phyloP scores from a whole-genome alignment of 1,140 invertebrate genomes.

The Aporrectodea caliginosa region DNA sequence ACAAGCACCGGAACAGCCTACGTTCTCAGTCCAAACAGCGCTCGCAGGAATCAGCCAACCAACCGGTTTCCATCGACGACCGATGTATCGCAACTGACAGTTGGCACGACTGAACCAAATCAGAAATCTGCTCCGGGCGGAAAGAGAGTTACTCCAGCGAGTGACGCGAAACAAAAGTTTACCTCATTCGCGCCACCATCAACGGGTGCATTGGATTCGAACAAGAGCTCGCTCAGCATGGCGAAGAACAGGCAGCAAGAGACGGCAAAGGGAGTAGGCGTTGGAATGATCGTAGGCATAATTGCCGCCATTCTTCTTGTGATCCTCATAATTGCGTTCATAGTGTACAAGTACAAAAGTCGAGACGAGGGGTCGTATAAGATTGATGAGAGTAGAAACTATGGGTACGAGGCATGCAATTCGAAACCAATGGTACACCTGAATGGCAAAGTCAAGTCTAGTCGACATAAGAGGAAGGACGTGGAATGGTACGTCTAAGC shows the following conservation, averaged over 20 bases:
- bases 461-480: neutral
- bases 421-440: slow-evolving; percentile 15
- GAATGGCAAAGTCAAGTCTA: neutral
- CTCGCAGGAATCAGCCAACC: neutral
- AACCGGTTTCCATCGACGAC: neutral
- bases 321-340: slow-evolving; percentile 72
- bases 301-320: slow-evolving; percentile 19
- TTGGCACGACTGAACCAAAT: neutral
- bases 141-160: neutral
- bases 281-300: slow-evolving; percentile 22
- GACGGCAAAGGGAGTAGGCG: slow-evolving; percentile 17
- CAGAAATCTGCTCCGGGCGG: neutral
- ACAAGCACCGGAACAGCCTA: neutral
- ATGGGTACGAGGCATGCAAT: slow-evolving; percentile 37
- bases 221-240: too few relatives aligned
- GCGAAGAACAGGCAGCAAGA: too few relatives aligned
- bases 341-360: slow-evolving; percentile 80
- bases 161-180: neutral
- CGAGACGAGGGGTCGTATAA: slow-evolving; percentile 79
- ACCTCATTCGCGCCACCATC: neutral
- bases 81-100: too few relatives aligned
- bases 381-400: slow-evolving; percentile 71
- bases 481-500: neutral
- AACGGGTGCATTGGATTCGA: too few relatives aligned
- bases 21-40: neutral